Evolutionary conservation across 2,888 invertebrate species (phyloP), one percentile per base, ranked within the genome.

Genomic region (Xestobium rufovillosum): DNA sequence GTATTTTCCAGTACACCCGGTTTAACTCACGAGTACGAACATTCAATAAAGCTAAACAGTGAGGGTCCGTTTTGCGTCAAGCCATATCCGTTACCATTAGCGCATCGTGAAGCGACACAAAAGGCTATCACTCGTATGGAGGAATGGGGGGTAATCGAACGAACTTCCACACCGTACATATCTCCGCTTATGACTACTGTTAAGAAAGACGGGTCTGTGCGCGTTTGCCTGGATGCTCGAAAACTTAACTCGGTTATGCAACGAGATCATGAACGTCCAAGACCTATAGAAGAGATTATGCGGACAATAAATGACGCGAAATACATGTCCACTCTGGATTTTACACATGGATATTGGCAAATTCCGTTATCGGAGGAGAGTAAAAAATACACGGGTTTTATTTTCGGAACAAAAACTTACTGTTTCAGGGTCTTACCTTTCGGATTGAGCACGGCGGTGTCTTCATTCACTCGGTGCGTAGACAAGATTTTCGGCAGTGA

Each of bases 291-390:
- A 2, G 50, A 51, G 32, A 26, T 52, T 4, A 16, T 50, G 4
- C 43, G 47, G 29, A 36, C 31, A 13, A 45, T 44, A 32, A 31
- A 42, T 27, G 44, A 42, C 3, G 29, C 31, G 4, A 38, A 39
- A 17, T 44, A 39, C 14, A 42, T 54, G 13, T 32, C 45, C 1
- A 38, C 42, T 2, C 23, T 49, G 0, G 51, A 56, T 35, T 27
- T 52, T 8, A 44, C 47, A 1, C 34, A 44, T 17, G 48, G 50
- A 3, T 54, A 52, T 35, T 51, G 50, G 50, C 51, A 53, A 34
- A 42, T 51, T 29, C 37, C 40, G 11, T 14, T 50, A 1, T 34
- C 40, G 4, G 14, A 37, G 29, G 38, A 44, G 2, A 45, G 47
- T 4, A 28, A 44, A 10, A 35, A 45, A 23, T 52, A 41, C 29